Evolutionary conservation across 2,113 vertebrate species (phyloP), one percentile per base, ranked within the genome.

Genomic region (Nipponia nippon): DNA sequence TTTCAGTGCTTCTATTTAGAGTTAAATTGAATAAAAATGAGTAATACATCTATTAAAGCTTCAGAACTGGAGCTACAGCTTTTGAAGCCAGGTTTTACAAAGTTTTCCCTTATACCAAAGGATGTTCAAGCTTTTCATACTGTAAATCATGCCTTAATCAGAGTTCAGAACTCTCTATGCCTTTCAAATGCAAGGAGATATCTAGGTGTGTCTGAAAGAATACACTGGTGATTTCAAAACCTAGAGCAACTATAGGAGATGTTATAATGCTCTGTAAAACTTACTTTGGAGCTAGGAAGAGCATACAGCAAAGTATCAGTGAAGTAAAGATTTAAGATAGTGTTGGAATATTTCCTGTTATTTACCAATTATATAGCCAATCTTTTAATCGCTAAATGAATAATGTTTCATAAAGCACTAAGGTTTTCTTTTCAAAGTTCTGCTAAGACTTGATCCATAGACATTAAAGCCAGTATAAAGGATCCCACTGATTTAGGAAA

Each of bases 1-100:
- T 97, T 97, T 95, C 92, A 94, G 80, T 95, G 62, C 46, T 92
- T 92, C 78, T 81, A 61, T 91, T 95, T 97, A 82, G 76, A 95
- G 85, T 89, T 83, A 82, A 92, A 95, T n/a, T 90, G 77, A 97
- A 96, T 88, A 91, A 98, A 97, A 95, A 93, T 79, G 47, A 95
- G 56, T 90, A 93, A 96, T 89, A 80, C 78, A 87, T 50, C 75
- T 89, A 92, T 92, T 93, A 90, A 89, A 67, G 42, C 79, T 96
- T 93, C 80, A 89, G 38, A 89, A 95, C 66, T 13, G 2, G 52
- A 95, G 56, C 61, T 87, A 62, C 27, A 93, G 77, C 82, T 95
- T 97, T 93, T 95, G 81, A 97, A 97, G 83, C 29, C 80, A 84
- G 83, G 13, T 70, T 95, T 93, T 87, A 80, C 72, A 65, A 94